Base-by-base conservation (phyloP, 2,797 vertebrate genomes). In the Artibeus lituratus region DNA sequence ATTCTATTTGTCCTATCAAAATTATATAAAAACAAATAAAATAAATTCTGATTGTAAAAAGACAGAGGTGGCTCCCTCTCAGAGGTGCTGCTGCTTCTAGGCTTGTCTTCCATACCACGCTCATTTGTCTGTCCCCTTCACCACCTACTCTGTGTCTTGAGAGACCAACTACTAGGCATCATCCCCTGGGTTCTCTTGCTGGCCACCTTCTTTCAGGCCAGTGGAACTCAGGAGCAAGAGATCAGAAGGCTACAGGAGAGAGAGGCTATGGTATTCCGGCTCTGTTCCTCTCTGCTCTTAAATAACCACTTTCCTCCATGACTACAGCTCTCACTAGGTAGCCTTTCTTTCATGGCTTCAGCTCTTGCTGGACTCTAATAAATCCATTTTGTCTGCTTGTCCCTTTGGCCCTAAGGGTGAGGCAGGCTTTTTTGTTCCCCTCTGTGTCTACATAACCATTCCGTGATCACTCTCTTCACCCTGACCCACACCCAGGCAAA, bases 1-100 rank as follows among this genome's bases (percentile, higher is more conserved):
- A 35, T 74, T 91, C 91, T 22, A 83, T 44, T 84, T 87, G 9
- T 35, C 65, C 32, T 59, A 39, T 87, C 39, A 76, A 85, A 95
- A 67, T 87, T 59, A 74, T 10, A 44, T 70, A 22, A 76, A 94
- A 81, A 87, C 21, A 87, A 70, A 57, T 42, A 85, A 32, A 53
- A 91, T 83, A 19, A 37, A 87, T 77, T 67, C 18, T 49, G 53
- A 59, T 29, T 49, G 8, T 57, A 74, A 94, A 74, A 51, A 74
- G 47, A 90, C 32, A 76, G 42, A 91, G 44, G 37, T 69, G 26
- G 24, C 18, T 26, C 1, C n/a, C 22, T 78, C 59, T 82, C 51
- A 9, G 18, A 37, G 3, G 14, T 2, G 2, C 59, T 26, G 26
- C 12, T 1, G 3, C 26, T 2, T 9, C n/a, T 67, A 85, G 8